A percentile compares a stretch with the other conserved stretches of the same genome.
phyloP scores from a whole-genome alignment of 2,113 vertebrate genomes.

The Sinocyclocheilus maitianheensis region DNA sequence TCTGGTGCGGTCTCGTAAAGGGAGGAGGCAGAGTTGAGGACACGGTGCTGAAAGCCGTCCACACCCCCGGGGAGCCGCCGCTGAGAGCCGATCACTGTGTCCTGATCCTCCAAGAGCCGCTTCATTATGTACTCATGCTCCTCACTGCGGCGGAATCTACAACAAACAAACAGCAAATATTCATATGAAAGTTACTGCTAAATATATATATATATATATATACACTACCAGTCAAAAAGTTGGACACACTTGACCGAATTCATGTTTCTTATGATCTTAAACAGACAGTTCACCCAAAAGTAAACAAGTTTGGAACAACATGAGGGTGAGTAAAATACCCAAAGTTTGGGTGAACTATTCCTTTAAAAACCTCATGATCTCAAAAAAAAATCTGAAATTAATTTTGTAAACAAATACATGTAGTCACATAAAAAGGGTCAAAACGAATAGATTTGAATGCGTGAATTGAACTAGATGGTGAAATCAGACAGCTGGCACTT shows the following conservation, averaged over 20 bases:
- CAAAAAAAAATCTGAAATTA: too few species aligned
- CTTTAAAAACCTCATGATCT: too few species aligned
- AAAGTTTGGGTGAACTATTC: too few species aligned
- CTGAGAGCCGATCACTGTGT: constrained; percentile 88
- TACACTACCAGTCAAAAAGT: neutral
- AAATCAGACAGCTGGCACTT: neutral
- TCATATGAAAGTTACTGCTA: neutral
- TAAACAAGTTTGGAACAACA: neutral
- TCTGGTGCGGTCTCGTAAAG: constrained; percentile 87
- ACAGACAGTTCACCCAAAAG: too few species aligned
- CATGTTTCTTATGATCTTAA: neutral
- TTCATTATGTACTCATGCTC: constrained; percentile 98
- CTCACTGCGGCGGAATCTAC: constrained; percentile 31
- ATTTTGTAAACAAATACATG: too few species aligned
- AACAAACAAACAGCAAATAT: neutral
- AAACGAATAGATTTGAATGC: neutral
- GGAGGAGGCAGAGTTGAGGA: constrained; percentile 85
- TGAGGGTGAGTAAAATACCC: neutral
- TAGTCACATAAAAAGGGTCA: neutral
- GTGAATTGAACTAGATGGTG: neutral
- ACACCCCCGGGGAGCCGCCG: constrained; percentile 84
- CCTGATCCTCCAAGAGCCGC: constrained; percentile 95
- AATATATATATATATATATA: neutral
- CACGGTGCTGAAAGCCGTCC: constrained; percentile 89
- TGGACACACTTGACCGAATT: neutral